phyloP scores from a whole-genome alignment of 1,140 invertebrate genomes.

The Vollenhovia emeryi region DNA sequence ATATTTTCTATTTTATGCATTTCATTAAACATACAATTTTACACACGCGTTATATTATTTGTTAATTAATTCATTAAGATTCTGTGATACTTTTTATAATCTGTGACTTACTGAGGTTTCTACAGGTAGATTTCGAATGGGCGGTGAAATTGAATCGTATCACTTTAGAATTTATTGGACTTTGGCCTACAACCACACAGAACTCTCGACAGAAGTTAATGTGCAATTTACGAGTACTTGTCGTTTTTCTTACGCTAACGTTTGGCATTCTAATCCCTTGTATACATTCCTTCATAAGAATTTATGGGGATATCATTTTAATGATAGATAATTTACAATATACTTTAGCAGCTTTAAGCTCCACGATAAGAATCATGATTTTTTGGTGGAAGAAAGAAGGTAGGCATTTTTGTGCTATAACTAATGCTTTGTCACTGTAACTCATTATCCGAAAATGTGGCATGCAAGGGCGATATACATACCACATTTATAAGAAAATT shows the following conservation, averaged over 20 bases:
- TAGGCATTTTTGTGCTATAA: no score
- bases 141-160: constrained; percentile 52
- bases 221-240: neutral
- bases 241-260: neutral
- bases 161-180: constrained; percentile 26
- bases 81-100: neutral
- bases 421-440: no score
- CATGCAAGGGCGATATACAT: no score
- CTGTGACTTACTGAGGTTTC: neutral
- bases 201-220: neutral
- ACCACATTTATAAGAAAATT: no score
- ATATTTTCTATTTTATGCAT: no score
- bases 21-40: neutral
- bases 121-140: constrained; percentile 59
- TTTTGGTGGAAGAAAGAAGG: constrained; percentile 28
- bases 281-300: constrained; percentile 27
- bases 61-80: neutral
- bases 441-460: no score
- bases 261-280: neutral
- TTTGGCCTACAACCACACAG: constrained; percentile 3
- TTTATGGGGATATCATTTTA: constrained; percentile 21
- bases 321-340: constrained; percentile 37
- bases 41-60: neutral
- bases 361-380: neutral
- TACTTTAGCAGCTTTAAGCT: constrained; percentile 1